Evolutionary conservation across 2,113 vertebrate species (phyloP).

Genomic region (Triplophysa rosa): DNA sequence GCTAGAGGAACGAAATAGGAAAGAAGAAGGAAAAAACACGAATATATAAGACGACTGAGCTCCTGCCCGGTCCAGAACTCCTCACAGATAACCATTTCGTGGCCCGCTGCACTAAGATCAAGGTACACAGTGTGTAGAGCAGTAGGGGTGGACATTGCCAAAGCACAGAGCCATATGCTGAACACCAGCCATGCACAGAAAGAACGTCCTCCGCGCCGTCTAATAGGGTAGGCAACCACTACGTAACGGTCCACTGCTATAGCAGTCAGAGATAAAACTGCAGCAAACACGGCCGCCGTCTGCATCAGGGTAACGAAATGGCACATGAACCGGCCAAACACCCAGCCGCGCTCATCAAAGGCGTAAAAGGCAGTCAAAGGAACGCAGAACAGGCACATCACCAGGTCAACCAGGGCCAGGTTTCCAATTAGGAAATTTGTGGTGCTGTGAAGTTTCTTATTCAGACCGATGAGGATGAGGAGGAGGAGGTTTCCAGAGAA

Average conservation of each 20-base stretch:
- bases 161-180: constrained; percentile 78
- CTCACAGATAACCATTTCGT: constrained; percentile 83
- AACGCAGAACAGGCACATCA: constrained; percentile 86
- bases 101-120: constrained; percentile 77
- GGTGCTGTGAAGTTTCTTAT: constrained; percentile 85
- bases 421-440: constrained; percentile 88
- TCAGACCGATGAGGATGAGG: constrained; percentile 80
- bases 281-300: constrained; percentile 78
- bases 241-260: constrained; percentile 85
- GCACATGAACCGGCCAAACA: constrained; percentile 83
- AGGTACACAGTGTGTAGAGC: constrained; percentile 78
- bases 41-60: constrained; percentile 77
- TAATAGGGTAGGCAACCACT: constrained; percentile 83
- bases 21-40: constrained; percentile 80
- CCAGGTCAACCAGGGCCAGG: constrained; percentile 79
- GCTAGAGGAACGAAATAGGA: constrained; percentile 83
- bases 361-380: constrained; percentile 83
- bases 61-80: constrained; percentile 83
- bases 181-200: constrained; percentile 75
- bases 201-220: constrained; percentile 70
- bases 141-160: constrained; percentile 73
- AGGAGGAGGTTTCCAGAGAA: constrained; percentile 82
- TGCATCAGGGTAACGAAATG: constrained; percentile 82
- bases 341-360: constrained; percentile 82
- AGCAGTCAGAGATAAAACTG: constrained; percentile 84